phyloP scores from a whole-genome alignment of 2,888 invertebrate species.

The Synanthedon formicaeformis region DNA sequence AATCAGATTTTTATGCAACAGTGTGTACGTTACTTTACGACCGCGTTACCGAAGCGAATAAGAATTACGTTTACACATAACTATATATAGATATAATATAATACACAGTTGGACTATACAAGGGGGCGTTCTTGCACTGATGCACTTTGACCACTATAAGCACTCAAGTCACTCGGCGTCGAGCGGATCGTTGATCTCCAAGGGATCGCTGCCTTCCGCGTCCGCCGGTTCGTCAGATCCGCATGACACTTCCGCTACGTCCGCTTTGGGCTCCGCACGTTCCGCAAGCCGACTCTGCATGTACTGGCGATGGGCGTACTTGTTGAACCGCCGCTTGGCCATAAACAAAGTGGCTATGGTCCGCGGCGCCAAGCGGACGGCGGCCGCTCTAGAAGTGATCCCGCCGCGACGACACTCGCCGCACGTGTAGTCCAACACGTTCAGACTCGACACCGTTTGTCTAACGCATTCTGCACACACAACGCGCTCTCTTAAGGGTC shows the following conservation, averaged over 20 bases:
- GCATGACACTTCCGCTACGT: conserved; percentile 5
- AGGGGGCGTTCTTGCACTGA: conserved; percentile 3
- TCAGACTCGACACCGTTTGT: conserved; percentile 42
- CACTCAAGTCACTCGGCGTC: conserved; percentile 3
- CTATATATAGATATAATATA: conserved; percentile 39
- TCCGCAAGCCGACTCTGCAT: conserved; percentile 26
- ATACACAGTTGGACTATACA: conserved; percentile 24
- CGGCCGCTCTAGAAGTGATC: conserved; percentile 62
- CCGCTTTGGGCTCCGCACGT: conserved; percentile 5
- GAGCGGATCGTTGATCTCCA: conserved; percentile 4
- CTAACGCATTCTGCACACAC: conserved; percentile 57
- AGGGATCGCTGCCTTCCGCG: conserved; percentile 7
- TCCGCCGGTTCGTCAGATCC: conserved; percentile 6
- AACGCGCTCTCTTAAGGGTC: conserved; percentile 3
- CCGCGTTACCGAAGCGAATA: conserved; percentile 58
- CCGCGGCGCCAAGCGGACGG: conserved; percentile 58
- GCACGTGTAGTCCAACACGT: conserved; percentile 66
- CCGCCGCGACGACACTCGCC: conserved; percentile 62
- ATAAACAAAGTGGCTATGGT: conserved; percentile 67
- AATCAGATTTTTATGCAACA: conserved; percentile 63
- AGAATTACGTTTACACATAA: conserved; percentile 33
- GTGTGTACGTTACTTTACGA: conserved; percentile 43
- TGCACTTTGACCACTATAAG: neutral
- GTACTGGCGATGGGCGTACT: conserved; percentile 66
- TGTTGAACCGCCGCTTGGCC: conserved; percentile 68